Evolutionary conservation across 2,888 invertebrate species (phyloP).

Genomic region (Agonopterix alstromeriana): DNA sequence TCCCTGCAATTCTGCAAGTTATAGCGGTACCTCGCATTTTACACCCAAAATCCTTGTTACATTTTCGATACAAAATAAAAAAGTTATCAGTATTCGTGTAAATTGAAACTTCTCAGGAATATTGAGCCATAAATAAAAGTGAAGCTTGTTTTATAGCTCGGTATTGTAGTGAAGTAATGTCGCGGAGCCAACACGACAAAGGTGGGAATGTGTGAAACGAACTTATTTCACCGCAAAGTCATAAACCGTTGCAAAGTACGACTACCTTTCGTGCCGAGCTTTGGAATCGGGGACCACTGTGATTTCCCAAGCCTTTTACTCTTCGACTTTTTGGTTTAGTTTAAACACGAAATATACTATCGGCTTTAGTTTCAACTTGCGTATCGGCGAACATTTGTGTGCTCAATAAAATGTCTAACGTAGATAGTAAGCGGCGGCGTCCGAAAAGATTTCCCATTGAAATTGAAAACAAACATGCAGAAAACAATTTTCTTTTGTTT

Average conservation of each 20-base stretch:
- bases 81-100: neutral
- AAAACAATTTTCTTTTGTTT: too few relatives aligned
- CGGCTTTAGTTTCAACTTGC: too few relatives aligned
- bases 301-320: slow-evolving; percentile 24
- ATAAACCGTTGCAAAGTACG: slow-evolving; percentile 32
- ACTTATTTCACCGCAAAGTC: slow-evolving; percentile 33
- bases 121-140: neutral
- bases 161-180: neutral
- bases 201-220: slow-evolving; percentile 34
- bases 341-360: slow-evolving; percentile 9
- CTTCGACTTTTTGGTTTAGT: slow-evolving; percentile 12
- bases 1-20: too few relatives aligned
- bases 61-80: too few relatives aligned
- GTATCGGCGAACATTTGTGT: too few relatives aligned
- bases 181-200: slow-evolving; percentile 20
- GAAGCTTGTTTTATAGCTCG: slow-evolving; percentile 1
- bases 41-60: too few relatives aligned
- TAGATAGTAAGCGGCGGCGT: too few relatives aligned
- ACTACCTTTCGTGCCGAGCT: slow-evolving; percentile 12
- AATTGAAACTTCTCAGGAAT: neutral
- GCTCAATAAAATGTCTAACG: neutral
- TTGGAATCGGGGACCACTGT: slow-evolving; percentile 15
- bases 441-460: too few relatives aligned
- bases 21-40: neutral
- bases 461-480: too few relatives aligned